Conservation (phyloP, 2,888 invertebrate genomes). For the Aporophyla nigra region DNA sequence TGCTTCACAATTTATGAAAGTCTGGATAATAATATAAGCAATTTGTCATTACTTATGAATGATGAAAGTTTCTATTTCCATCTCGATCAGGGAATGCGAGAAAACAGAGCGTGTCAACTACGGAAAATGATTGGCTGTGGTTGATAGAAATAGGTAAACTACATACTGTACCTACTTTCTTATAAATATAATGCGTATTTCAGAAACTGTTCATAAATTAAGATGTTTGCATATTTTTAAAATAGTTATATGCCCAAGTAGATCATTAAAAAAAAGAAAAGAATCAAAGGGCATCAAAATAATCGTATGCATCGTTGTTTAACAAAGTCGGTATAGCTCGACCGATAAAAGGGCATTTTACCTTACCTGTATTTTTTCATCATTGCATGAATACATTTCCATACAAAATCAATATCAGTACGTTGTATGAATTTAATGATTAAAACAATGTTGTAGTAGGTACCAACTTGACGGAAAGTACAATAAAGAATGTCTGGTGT, state of each 20-base stretch:
- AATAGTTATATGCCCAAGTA: no score
- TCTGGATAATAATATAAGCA: conserved; percentile 41
- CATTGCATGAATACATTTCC: conserved; percentile 65
- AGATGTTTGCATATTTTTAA: background rate
- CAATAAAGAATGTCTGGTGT: conserved; percentile 33
- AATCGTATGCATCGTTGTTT: no score
- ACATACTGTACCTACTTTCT: background rate
- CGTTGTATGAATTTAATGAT: conserved; percentile 63
- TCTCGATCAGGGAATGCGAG: conserved; percentile 42
- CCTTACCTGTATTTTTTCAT: conserved; percentile 52
- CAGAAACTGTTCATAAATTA: background rate
- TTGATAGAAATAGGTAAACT: background rate
- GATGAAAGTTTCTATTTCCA: conserved; percentile 57
- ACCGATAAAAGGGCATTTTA: conserved; percentile 10
- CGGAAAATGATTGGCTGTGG: conserved; percentile 38
- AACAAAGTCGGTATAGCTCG: background rate
- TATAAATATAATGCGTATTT: background rate
- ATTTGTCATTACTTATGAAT: conserved; percentile 52
- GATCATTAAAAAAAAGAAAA: no score
- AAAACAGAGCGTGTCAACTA: conserved; percentile 61
- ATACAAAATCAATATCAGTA: conserved; percentile 62
- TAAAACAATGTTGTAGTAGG: conserved; percentile 35
- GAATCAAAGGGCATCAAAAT: no score
- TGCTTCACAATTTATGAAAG: conserved; percentile 28
- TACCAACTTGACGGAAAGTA: conserved; percentile 42